A percentile compares a stretch with the other conserved stretches of the same genome.
These are phyloP conservation scores for Semaprochilodus insignis DNA, from an alignment of 2,797 vertebrate genomes.

Conservation along the genomic window DNA sequence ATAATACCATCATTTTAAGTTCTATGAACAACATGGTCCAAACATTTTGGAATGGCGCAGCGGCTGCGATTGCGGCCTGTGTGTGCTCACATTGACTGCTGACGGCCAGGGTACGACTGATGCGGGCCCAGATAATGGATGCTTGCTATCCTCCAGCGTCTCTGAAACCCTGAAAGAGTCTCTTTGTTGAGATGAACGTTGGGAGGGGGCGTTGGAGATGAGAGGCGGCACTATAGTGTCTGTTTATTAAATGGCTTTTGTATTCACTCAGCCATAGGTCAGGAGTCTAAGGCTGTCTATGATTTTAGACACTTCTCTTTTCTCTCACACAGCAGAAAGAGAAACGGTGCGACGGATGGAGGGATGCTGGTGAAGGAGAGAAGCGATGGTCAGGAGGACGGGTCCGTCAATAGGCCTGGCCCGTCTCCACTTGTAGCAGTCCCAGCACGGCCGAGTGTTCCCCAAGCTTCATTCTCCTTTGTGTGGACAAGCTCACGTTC, in stretches of 20 bases:
- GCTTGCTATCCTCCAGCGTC: constrained; percentile 50
- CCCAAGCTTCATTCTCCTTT: constrained; percentile 94
- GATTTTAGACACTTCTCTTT: constrained; percentile 43
- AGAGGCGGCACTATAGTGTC: constrained; percentile 53
- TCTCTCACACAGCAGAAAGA: constrained; percentile 39
- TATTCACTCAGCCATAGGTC: constrained; percentile 52
- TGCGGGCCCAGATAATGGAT: constrained; percentile 47
- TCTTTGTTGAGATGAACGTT: constrained; percentile 55
- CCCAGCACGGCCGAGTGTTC: constrained; percentile 95
- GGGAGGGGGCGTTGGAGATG: constrained; percentile 16
- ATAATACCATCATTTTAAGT: constrained; percentile 65
- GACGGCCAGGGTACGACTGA: constrained; percentile 45
- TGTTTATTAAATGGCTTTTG: constrained; percentile 63
- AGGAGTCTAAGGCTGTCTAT: constrained; percentile 51
- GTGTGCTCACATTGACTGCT: constrained; percentile 53
- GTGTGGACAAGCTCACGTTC: constrained; percentile 95
- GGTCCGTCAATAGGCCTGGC: constrained; percentile 90
- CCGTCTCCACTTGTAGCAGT: constrained; percentile 95
- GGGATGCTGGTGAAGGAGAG: constrained; percentile 67
- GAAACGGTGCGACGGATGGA: constrained; percentile 53
- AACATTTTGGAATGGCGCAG: constrained; percentile 49
- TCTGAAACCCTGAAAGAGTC: constrained; percentile 57
- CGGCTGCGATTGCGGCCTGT: constrained; percentile 44
- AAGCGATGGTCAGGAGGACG: constrained; percentile 18
- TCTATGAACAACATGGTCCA: constrained; percentile 62